Evolutionary conservation across 2,797 vertebrate species (phyloP).

Genomic region (Squalus acanthias): DNA sequence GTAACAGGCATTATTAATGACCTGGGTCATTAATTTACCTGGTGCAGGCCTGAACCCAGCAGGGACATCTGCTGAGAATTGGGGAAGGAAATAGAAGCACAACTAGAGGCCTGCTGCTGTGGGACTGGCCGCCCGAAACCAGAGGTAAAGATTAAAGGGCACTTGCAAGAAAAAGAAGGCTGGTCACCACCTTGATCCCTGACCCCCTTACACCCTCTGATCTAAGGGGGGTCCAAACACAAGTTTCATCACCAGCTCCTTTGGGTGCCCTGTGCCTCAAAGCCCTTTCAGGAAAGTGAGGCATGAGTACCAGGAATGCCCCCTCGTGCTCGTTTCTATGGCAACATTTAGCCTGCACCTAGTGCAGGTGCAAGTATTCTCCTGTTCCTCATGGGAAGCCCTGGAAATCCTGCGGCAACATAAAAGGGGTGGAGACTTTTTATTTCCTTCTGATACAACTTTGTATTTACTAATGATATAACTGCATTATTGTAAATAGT

Average conservation of each 20-base stretch:
- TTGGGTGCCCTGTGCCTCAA: too few species aligned
- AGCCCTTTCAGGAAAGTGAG: neutral
- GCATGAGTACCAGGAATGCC: neutral
- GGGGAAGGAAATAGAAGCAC: neutral
- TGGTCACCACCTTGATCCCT: neutral
- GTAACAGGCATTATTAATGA: too few species aligned
- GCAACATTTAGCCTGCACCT: neutral
- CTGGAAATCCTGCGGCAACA: neutral
- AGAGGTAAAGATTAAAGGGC: neutral
- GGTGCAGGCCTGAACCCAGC: neutral
- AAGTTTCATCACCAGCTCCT: too few species aligned
- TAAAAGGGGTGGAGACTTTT: neutral
- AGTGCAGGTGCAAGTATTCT: neutral
- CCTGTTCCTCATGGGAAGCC: too few species aligned
- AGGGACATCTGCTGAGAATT: neutral
- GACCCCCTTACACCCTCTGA: neutral
- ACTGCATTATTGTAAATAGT: too few species aligned
- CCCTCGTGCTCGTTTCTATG: neutral
- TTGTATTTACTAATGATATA: neutral
- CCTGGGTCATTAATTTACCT: too few species aligned
- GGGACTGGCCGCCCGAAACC: neutral
- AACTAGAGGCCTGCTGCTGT: neutral
- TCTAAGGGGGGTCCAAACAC: neutral
- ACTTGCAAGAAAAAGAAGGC: too few species aligned
- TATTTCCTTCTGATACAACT: neutral